Evolutionary conservation across 2,888 invertebrate genomes (phyloP), one percentile per base, ranked within the genome.

Genomic region (Drosophila borealis): DNA sequence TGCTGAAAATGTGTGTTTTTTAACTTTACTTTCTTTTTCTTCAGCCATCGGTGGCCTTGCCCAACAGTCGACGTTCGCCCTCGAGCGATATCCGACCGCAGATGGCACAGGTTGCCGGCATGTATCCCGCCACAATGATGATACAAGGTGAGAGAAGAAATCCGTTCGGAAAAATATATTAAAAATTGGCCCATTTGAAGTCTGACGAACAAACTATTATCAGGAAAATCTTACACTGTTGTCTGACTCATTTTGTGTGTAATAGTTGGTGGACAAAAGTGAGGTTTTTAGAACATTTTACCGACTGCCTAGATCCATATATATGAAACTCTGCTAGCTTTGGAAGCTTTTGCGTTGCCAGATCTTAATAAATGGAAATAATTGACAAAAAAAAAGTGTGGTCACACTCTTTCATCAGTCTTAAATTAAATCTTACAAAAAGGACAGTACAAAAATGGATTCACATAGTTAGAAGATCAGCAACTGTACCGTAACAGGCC

Each of bases 51-150:
- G 90, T 92, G 76, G 89, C 92, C 82, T 86, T 92, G 86, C 91
- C 91, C 75, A 92, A 92, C 74, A 92, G 88, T 80, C 91, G 92
- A 70, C 91, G 92, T 66, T 92, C 92, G 74, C 92, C 92, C 63
- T 92, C 92, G 62, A 91, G 89, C 74, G 85, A 92, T 64, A 89
- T 92, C 63, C 91, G 92, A 70, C 92, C 92, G 60, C 90, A 89
- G 84, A 91, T 92, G 89, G 87, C 92, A 51, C 92, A 91, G 69
- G 85, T 92, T 80, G 82, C 92, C 68, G 91, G 92, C 79, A 91
- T 92, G 89, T 93, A 92, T 88, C 92, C 92, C 70, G 84, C 92
- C 68, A 90, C 92, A 72, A 92, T 92, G 84, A 92, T 92, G 92
- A 91, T 93, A 90, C 91, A 91, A 91, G 92, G 92, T 92, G 70